Percentiles rank a stretch among this genome's conserved stretches.
These are phyloP conservation scores for Leptinotarsa lineolata DNA, from an alignment of 1,140 invertebrate species.

Conservation along the genomic window DNA sequence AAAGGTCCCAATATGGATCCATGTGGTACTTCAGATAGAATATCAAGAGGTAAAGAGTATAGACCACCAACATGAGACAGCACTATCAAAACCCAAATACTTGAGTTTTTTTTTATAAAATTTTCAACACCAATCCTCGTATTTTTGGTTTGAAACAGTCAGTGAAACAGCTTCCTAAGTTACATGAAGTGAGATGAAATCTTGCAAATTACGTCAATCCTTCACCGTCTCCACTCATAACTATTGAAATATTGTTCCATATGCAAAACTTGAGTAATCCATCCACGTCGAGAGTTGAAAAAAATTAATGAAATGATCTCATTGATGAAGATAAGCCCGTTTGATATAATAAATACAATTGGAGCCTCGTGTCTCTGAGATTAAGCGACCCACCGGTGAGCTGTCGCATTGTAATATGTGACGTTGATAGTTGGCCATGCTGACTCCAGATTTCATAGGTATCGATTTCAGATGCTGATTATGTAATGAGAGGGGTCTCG, in stretches of 20 bases:
- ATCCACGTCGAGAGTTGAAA: not conserved
- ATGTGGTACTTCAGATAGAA: too few relatives aligned
- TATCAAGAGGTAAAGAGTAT: too few relatives aligned
- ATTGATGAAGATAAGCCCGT: conserved; percentile 13
- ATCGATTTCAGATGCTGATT: conserved; percentile 8
- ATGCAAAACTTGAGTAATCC: conserved; percentile 11
- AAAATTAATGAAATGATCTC: not conserved
- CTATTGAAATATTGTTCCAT: not conserved
- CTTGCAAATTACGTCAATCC: too few relatives aligned
- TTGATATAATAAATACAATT: conserved; percentile 18
- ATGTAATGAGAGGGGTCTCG: conserved; percentile 5
- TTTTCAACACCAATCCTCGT: too few relatives aligned
- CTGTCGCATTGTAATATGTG: conserved; percentile 16
- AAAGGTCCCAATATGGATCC: too few relatives aligned
- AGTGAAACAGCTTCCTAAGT: too few relatives aligned
- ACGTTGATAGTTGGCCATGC: conserved; percentile 12
- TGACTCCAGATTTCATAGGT: not conserved
- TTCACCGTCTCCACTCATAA: too few relatives aligned
- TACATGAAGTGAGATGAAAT: too few relatives aligned
- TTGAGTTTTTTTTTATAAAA: too few relatives aligned
- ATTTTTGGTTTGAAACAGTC: too few relatives aligned
- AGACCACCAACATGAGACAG: too few relatives aligned
- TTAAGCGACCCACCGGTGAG: conserved; percentile 19
- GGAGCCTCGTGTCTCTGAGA: conserved; percentile 15
- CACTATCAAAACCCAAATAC: too few relatives aligned